Evolutionary conservation across 2,797 vertebrate species (phyloP).

Genomic region (Gorsachius magnificus): DNA sequence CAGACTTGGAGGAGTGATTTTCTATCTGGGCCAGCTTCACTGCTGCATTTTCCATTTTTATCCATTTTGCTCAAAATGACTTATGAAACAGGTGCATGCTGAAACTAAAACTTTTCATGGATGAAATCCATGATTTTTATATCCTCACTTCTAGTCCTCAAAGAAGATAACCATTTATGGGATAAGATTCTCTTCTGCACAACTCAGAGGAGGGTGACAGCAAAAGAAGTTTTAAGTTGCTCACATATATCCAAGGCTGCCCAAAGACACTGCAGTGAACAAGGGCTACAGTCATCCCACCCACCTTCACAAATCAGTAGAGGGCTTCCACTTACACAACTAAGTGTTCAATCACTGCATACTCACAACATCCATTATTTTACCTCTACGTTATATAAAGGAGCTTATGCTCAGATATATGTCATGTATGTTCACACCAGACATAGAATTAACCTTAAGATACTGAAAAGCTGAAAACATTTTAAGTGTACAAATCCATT

Average conservation of each 20-base stretch:
- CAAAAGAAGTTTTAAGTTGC: conserved; percentile 8
- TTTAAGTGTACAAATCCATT: not conserved
- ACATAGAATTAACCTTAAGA: not conserved
- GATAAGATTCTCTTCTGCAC: conserved; percentile 11
- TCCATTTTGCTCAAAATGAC: conserved; percentile 15
- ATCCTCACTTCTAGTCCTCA: conserved; percentile 15
- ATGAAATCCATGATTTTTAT: conserved; percentile 54
- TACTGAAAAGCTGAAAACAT: not conserved
- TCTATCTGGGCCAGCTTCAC: conserved; percentile 31
- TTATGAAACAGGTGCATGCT: conserved; percentile 52
- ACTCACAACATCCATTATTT: not conserved
- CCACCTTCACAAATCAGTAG: not conserved
- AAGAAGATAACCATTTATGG: conserved; percentile 51
- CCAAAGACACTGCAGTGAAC: not conserved
- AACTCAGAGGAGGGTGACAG: conserved; percentile 1
- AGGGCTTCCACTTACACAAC: not conserved
- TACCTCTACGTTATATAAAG: not conserved
- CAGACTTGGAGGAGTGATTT: conserved; percentile 21
- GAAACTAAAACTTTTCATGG: conserved; percentile 54
- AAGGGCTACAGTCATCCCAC: not conserved
- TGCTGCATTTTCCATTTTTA: conserved; percentile 54
- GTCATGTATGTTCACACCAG: not conserved
- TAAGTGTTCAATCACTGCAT: not conserved
- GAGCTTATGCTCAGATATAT: accelerated
- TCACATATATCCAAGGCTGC: not conserved